These are phyloP conservation scores for Morone saxatilis DNA, from an alignment of 2,113 vertebrate species.

Conservation along the genomic window DNA sequence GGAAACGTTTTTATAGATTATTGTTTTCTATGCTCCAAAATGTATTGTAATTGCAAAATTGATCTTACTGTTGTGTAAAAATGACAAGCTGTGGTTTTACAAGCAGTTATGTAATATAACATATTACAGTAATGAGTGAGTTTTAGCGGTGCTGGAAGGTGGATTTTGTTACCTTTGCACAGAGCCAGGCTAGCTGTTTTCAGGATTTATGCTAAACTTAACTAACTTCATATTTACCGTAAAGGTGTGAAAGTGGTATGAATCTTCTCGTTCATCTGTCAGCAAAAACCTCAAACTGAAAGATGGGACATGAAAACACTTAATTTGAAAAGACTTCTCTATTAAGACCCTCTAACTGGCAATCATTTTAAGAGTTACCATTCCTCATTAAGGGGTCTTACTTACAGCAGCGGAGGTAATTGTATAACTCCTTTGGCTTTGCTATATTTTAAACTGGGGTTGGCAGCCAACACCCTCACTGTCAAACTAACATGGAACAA, in stretches of 20 bases:
- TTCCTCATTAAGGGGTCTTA: neutral
- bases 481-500: conserved; percentile 10
- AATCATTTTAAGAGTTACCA: neutral
- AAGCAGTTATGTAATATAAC: neutral
- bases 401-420: neutral
- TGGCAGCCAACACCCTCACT: conserved; percentile 5
- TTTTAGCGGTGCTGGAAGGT: neutral
- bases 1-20: neutral
- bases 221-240: neutral
- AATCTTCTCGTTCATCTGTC: neutral
- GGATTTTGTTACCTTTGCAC: neutral
- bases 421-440: neutral
- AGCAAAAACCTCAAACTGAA: neutral
- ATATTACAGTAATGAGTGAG: neutral
- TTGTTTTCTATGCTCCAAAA: neutral
- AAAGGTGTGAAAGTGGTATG: neutral
- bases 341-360: neutral
- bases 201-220: neutral
- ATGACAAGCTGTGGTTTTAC: neutral
- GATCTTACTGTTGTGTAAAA: too few relatives aligned
- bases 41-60: too few relatives aligned
- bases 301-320: neutral
- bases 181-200: neutral
- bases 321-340: neutral
- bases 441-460: conserved; percentile 10